Evolutionary conservation across 2,888 invertebrate genomes (phyloP).

Genomic region (Macropis europaea): DNA sequence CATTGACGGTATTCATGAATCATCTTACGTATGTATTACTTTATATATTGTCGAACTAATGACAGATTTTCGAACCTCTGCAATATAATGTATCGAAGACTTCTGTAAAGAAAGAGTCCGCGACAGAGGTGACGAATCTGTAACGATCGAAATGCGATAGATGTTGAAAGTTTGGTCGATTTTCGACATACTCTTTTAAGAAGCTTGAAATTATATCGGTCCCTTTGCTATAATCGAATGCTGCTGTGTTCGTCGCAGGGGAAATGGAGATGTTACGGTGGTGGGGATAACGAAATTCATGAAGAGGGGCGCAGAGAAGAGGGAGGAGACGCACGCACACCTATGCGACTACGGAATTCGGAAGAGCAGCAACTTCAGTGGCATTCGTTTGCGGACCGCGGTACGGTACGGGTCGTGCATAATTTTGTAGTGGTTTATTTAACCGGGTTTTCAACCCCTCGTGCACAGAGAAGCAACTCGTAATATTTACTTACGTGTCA

Average conservation of each 20-base stretch:
- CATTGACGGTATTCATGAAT: no score
- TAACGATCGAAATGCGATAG: no score
- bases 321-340: constrained; percentile 51
- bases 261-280: constrained; percentile 6
- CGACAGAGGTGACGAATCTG: no score
- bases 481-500: no score
- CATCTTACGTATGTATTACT: no score
- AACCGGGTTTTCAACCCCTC: constrained; percentile 10
- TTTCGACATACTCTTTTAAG: no score
- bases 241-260: constrained; percentile 6
- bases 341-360: constrained; percentile 64
- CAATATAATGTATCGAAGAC: no score
- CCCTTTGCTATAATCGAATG: constrained; percentile 38
- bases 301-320: constrained; percentile 1
- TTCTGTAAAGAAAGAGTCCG: no score
- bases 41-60: no score
- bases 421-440: background rate
- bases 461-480: background rate
- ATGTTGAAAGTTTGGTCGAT: no score
- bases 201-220: constrained; percentile 23
- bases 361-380: constrained; percentile 56
- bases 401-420: constrained; percentile 39
- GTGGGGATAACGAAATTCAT: constrained; percentile 27
- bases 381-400: constrained; percentile 65
- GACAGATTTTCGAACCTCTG: no score